Percentiles rank a stretch among this genome's conserved stretches.
phyloP scores from a whole-genome alignment of 2,113 vertebrate species.

The Otus sunia region DNA sequence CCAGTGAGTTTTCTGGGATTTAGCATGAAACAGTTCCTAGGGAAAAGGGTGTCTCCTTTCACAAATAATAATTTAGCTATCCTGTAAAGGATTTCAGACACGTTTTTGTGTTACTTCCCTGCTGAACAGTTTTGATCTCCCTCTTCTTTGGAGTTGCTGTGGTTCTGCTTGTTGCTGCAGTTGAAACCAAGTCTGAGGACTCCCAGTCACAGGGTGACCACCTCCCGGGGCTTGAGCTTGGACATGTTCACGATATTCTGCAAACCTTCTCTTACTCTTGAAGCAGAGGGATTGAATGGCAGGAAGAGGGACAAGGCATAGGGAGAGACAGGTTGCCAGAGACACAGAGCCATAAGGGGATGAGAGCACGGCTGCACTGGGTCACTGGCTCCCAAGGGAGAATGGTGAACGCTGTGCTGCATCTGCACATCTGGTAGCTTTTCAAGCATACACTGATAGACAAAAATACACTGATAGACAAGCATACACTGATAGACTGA shows the following conservation, averaged over 20 bases:
- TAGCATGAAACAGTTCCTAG: not conserved
- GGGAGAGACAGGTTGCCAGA: not conserved
- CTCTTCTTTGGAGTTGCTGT: not conserved
- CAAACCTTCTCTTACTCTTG: not conserved
- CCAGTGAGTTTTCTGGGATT: not conserved
- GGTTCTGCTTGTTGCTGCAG: not conserved
- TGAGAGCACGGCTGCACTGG: fast-evolving
- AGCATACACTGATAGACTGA: not conserved
- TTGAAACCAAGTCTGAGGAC: not conserved
- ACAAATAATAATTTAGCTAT: not conserved
- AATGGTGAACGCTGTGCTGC: not conserved
- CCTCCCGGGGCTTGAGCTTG: not conserved
- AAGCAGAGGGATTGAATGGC: not conserved
- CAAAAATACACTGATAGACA: not conserved
- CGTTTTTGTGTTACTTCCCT: not conserved
- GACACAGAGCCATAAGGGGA: not conserved
- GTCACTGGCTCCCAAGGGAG: not conserved
- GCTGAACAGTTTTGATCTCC: not conserved
- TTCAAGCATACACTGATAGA: not conserved
- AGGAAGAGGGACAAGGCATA: not conserved
- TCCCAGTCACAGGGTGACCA: too few relatives aligned
- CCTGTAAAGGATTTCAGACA: not conserved
- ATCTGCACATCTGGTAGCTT: not conserved
- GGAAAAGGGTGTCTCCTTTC: not conserved
- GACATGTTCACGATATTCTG: fast-evolving